Evolutionary conservation across 2,113 vertebrate species (phyloP).

Genomic region (Natator depressus): DNA sequence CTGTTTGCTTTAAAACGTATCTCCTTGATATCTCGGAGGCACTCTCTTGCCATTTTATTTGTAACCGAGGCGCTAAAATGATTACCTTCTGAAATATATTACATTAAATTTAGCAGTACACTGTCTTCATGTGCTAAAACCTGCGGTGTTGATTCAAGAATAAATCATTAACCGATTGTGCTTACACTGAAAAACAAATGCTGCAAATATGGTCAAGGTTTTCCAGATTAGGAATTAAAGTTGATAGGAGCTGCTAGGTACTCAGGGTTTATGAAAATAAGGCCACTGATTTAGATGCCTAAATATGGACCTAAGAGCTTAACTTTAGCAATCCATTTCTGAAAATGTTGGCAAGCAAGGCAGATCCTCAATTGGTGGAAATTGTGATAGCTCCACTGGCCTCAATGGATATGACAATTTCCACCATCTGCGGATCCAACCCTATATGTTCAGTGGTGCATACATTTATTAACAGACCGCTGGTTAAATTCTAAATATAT

Average conservation of each 20-base stretch:
- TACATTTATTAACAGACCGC: neutral
- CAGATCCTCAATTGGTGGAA: neutral
- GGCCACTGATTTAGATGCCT: neutral
- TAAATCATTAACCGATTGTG: neutral
- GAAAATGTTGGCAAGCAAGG: slow-evolving; percentile 2
- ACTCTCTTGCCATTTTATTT: neutral
- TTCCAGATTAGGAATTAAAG: neutral
- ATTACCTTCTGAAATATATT: neutral
- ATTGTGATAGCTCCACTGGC: neutral
- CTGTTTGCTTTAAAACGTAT: neutral
- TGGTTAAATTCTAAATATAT: neutral
- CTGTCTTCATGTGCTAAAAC: neutral
- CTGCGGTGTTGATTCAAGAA: neutral
- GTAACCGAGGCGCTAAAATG: neutral
- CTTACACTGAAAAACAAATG: neutral
- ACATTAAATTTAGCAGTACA: neutral
- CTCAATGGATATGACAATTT: neutral
- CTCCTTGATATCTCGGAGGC: neutral
- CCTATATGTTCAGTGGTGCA: slow-evolving; percentile 1
- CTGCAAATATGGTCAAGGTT: neutral
- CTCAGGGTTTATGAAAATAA: too few species aligned
- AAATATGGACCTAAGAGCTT: neutral
- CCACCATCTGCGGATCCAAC: neutral
- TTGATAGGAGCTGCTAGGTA: neutral
- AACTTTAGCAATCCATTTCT: neutral